Percentiles rank a stretch among this genome's conserved stretches.
These are phyloP conservation scores for Bimastos eiseni DNA, from an alignment of 2,888 invertebrate genomes.

Conservation along the genomic window DNA sequence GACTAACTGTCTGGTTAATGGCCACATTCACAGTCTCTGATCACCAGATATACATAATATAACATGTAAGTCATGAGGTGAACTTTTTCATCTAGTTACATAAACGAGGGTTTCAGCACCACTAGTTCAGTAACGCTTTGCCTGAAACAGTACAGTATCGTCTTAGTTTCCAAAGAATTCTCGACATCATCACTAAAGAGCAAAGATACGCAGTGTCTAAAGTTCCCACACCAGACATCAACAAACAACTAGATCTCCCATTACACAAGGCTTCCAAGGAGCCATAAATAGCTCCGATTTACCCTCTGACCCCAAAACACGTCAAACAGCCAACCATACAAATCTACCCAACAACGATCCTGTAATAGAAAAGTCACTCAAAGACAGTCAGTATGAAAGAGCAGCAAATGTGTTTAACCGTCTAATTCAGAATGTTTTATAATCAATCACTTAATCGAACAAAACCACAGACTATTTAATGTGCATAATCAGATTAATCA, in stretches of 20 bases:
- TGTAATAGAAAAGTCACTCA: neutral
- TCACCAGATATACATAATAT: too few relatives aligned
- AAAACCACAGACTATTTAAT: neutral
- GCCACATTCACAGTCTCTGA: neutral
- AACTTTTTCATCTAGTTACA: too few relatives aligned
- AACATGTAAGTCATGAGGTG: too few relatives aligned
- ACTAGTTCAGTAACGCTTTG: neutral
- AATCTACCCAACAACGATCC: neutral
- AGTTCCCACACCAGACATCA: neutral
- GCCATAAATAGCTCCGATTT: neutral
- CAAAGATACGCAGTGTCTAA: neutral
- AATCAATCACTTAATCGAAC: neutral
- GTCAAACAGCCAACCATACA: slow-evolving; percentile 2
- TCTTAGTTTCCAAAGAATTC: neutral
- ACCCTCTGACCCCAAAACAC: slow-evolving; percentile 13
- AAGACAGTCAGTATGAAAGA: neutral
- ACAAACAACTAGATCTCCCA: neutral
- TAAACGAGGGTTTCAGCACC: neutral
- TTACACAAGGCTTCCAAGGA: slow-evolving; percentile 3
- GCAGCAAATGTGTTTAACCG: neutral
- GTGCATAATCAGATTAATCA: too few relatives aligned
- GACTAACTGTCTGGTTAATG: too few relatives aligned
- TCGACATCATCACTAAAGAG: too few relatives aligned
- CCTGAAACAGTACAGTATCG: neutral
- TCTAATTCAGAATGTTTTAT: neutral